Evolutionary conservation across 1,140 invertebrate species (phyloP), one percentile per base, ranked within the genome.

Genomic region (Heliconius nattereri): DNA sequence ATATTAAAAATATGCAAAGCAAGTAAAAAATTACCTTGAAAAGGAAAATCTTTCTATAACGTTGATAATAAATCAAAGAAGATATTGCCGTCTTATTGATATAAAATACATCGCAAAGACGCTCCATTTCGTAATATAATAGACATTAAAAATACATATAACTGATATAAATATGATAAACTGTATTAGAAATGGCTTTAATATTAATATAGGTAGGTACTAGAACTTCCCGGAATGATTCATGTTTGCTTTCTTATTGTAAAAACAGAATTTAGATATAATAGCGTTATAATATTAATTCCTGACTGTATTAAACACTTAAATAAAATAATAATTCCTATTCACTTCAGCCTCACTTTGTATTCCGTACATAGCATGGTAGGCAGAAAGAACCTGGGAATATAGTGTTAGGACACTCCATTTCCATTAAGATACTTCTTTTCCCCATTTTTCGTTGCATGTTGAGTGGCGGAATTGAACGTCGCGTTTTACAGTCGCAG

Each of bases 31-130:
- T 60, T 9, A 60, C 23, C 3, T 26, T 60, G 23, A 60, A 26
- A 60, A 60, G 9, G 23, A 60, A 60, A 60, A 60, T 60, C 57
- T 60, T 60, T 60, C 57, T 9, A 60, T 60, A 60, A 60, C 57
- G 20, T 60, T 60, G 23, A 26, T 60, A 23, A 20, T 60, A 60
- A 60, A 60, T 60, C 57, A 60, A 60, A 13, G 23, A 26, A 60
- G 57, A 60, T 60, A 60, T 60, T 60, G 57, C 57, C 7, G 1
- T 60, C 57, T 60, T 60, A 60, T 60, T 60, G 57, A 60, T 26
- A 60, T 60, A 60, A 60, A 60, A 60, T 60, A 60, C 57, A n/a
- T 60, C n/a, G 9, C 57, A 60, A 45, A 16, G 57, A 60, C 54
- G 54, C 54, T 60, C 57, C 57, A 60, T 60, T 60, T 60, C 8